Evolutionary conservation across 23 tunicate genomes (phyloP), one percentile per base, ranked within the genome.

Genomic region (Botrylloides violaceus): DNA sequence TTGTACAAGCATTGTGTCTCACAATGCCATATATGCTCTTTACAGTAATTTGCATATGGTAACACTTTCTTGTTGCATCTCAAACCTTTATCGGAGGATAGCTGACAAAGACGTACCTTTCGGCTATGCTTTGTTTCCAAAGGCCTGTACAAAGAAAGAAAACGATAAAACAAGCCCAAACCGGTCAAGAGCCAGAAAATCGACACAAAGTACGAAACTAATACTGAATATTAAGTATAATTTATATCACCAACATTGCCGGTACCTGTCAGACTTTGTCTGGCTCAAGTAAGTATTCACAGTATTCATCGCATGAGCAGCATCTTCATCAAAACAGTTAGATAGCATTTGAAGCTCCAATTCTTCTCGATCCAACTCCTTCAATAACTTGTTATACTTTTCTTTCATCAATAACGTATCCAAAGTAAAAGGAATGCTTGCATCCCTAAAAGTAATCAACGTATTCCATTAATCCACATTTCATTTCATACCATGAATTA

Each of bases 1-100:
- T 87, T 87, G 49, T 75, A 87, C 37, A 87, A 71, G 22, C 70
- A 80, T 43, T 87, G 95, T 19, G 50, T 56, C 28, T 76, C 43
- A 58, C 79, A 87, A 56, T 87, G 95, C 86, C 80, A 75, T 37
- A 87, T 87, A 34, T 87, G 95, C 9, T 87, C 77, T n/a, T 49
- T 60, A 36, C 95, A 87, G 36, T 87, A 80, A 31, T 34, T n/a
- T 15, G 86, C 39, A 3, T 63, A 73, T 19, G 95, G 95, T 47
- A 87, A 38, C 23, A 86, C 61, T 26, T 30, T 31, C 20, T 71
- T 64, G 2, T 26, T 2, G 31, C 95, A 87, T 19, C 38, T 68
- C 22, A 58, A 26, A 32, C 86, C 95, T 34, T 68, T 43, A 31
- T 43, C 30, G 37, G 26, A 19, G 4, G 74, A 68, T 20, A 68